A percentile compares a stretch with the other conserved stretches of the same genome.
Evolutionary conservation across 2,888 invertebrate genomes (phyloP).

Genomic region (Eupithecia tripunctaria): DNA sequence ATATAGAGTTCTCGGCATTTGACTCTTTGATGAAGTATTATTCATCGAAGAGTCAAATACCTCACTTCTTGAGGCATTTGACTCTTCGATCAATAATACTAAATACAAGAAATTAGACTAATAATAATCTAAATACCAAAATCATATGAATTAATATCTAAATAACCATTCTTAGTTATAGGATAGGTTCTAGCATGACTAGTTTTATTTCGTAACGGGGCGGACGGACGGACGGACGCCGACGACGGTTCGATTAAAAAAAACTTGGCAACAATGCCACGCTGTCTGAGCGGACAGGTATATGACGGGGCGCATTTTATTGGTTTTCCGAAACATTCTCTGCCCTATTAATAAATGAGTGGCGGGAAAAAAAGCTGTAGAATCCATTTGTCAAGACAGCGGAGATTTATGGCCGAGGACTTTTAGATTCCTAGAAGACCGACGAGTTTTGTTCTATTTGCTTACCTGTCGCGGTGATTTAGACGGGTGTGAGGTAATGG

Average conservation of each 20-base stretch:
- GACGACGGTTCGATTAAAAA: constrained; percentile 54
- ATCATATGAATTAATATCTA: not conserved
- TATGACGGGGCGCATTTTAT: constrained; percentile 85
- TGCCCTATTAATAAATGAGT: constrained; percentile 84
- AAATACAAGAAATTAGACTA: not conserved
- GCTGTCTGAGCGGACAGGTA: constrained; percentile 83
- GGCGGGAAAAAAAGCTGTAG: constrained; percentile 80
- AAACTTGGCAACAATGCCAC: constrained; percentile 71
- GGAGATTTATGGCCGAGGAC: constrained; percentile 82
- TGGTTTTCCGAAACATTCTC: constrained; percentile 84
- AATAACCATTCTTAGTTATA: not conserved
- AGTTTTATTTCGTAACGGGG: constrained; percentile 50
- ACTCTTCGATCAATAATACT: too few relatives aligned
- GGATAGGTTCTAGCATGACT: constrained; percentile 45
- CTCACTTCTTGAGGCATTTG: too few relatives aligned
- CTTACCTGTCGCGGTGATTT: constrained; percentile 84
- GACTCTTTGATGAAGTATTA: too few relatives aligned
- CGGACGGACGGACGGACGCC: constrained; percentile 45
- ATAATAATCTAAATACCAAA: constrained; percentile 1
- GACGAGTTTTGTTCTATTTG: constrained; percentile 82
- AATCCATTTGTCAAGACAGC: constrained; percentile 83
- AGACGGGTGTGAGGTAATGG: constrained; percentile 62
- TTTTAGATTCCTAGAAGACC: constrained; percentile 80
- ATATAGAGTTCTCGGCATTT: not conserved
- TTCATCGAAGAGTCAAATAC: too few relatives aligned